phyloP scores from a whole-genome alignment of 2,797 vertebrate species.

The Oceanodroma leucorhoa region DNA sequence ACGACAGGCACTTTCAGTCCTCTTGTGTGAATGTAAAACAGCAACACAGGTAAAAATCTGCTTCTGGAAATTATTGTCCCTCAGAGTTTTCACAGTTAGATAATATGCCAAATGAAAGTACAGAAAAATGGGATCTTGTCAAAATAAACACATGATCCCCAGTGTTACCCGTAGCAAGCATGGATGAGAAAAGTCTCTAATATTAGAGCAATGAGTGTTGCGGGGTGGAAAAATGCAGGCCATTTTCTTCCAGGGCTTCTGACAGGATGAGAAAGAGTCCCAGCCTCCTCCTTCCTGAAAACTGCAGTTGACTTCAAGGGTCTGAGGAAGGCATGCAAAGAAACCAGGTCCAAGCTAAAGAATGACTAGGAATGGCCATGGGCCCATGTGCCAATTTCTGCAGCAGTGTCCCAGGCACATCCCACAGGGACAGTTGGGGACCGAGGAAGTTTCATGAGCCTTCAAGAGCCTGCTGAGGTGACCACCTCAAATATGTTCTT shows the following conservation, averaged over 20 bases:
- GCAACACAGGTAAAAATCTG: background rate
- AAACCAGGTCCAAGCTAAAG: background rate
- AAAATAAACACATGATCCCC: background rate
- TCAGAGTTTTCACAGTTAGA: background rate
- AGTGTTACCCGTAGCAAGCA: rapidly evolving
- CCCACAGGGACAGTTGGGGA: rapidly evolving
- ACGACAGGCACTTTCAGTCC: background rate
- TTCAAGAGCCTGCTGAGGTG: background rate
- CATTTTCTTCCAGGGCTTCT: background rate
- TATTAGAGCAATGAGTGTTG: background rate
- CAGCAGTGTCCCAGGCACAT: background rate
- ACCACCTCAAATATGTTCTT: background rate
- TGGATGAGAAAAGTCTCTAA: background rate
- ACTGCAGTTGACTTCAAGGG: background rate
- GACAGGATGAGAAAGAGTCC: background rate
- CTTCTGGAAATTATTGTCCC: background rate
- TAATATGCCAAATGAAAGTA: background rate
- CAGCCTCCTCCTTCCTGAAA: background rate
- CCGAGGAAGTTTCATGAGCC: background rate
- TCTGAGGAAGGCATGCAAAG: background rate
- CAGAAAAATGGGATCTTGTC: background rate
- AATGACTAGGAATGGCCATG: rapidly evolving
- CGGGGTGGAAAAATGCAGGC: background rate
- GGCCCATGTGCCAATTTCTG: background rate
- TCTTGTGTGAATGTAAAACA: background rate